These are phyloP conservation scores for Sebastes paucispinis DNA, from an alignment of 2,797 vertebrate genomes.

Conservation along the genomic window DNA sequence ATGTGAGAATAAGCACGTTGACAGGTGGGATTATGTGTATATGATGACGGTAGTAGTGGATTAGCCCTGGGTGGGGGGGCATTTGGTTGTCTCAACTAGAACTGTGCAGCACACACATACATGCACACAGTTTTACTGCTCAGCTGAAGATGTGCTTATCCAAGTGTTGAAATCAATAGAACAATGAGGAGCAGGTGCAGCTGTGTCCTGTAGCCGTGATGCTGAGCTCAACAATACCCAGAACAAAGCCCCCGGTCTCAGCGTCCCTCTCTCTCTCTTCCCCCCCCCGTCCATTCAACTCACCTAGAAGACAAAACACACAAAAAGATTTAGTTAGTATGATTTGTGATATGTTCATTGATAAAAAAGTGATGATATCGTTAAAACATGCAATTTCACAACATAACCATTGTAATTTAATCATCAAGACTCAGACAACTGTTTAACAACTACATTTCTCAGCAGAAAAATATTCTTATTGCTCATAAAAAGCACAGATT, in stretches of 20 bases:
- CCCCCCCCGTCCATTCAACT: slow-evolving; percentile 17
- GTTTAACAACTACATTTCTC: neutral
- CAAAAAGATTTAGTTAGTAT: neutral
- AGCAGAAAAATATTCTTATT: no score
- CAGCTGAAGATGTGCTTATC: slow-evolving; percentile 23
- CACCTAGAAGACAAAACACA: slow-evolving; percentile 52
- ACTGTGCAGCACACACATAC: neutral
- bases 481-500: neutral
- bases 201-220: neutral
- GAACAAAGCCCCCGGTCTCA: neutral
- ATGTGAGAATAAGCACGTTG: neutral
- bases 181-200: neutral
- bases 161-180: slow-evolving; percentile 11
- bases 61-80: neutral
- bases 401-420: neutral
- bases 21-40: neutral
- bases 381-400: neutral
- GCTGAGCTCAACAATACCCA: neutral
- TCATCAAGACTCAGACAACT: no score
- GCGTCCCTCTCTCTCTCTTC: neutral
- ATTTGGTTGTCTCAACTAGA: neutral
- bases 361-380: neutral
- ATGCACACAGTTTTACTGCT: neutral
- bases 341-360: neutral
- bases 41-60: neutral